phyloP scores from a whole-genome alignment of 2,113 vertebrate species.

The Microcebus ravelobensis region DNA sequence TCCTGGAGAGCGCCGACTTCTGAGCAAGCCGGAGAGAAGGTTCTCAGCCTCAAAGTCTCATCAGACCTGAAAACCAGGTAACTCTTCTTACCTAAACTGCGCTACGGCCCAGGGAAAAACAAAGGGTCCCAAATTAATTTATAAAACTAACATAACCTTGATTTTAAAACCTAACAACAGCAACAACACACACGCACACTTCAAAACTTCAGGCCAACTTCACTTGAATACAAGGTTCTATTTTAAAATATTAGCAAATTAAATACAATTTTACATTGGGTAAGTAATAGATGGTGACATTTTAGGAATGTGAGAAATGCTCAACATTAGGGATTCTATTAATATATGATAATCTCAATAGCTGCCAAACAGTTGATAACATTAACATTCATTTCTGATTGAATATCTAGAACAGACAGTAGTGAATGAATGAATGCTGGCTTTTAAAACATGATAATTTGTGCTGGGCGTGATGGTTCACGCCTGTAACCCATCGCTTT shows the following conservation, averaged over 20 bases:
- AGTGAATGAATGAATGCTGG: not conserved
- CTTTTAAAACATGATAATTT: not conserved
- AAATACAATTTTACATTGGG: not conserved
- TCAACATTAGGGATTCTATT: not conserved
- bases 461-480: no score
- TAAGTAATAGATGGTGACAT: not conserved
- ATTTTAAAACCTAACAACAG: not conserved
- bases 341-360: not conserved
- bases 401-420: not conserved
- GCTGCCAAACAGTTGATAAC: not conserved
- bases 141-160: not conserved
- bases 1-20: not conserved
- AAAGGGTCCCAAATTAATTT: not conserved
- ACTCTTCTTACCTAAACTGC: not conserved
- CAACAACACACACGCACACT: not conserved
- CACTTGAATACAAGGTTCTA: not conserved
- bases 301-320: not conserved
- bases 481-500: no score
- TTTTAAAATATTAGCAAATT: not conserved
- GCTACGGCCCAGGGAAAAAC: not conserved
- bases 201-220: not conserved
- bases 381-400: not conserved
- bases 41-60: not conserved
- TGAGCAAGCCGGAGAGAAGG: not conserved
- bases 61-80: not conserved